Conservation (phyloP, 2,797 vertebrate genomes). For the Bryconaethiops microstoma region DNA sequence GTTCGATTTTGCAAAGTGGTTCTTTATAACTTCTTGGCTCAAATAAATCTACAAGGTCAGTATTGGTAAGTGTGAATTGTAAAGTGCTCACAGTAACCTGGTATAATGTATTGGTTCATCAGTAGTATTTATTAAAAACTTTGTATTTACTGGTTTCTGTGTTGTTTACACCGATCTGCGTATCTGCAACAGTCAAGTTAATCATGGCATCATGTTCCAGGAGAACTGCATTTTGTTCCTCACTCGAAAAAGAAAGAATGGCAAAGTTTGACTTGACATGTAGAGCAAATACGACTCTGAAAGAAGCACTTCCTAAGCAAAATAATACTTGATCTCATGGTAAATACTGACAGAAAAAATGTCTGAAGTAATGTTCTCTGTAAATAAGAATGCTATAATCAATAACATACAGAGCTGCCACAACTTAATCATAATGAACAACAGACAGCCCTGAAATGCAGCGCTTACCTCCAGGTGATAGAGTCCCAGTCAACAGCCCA, state of each 20-base stretch:
- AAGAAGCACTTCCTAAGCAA: neutral
- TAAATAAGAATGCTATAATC: constrained; percentile 22
- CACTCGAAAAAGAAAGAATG: neutral
- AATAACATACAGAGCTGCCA: constrained; percentile 24
- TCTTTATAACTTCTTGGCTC: too few species aligned
- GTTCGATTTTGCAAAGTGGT: too few species aligned
- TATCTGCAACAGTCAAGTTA: neutral
- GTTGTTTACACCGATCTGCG: too few species aligned
- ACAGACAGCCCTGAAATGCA: constrained; percentile 29
- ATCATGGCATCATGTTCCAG: neutral
- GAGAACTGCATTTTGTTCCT: neutral
- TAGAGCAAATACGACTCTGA: neutral
- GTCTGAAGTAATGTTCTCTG: constrained; percentile 8
- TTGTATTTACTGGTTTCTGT: too few species aligned
- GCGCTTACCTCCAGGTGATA: constrained; percentile 34
- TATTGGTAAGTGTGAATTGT: too few species aligned
- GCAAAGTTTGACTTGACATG: neutral
- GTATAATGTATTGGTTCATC: too few species aligned
- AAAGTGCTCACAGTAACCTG: too few species aligned
- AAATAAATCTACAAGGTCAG: too few species aligned
- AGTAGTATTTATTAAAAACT: too few species aligned
- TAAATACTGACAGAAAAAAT: constrained; percentile 23
- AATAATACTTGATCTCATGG: neutral
- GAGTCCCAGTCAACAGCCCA: constrained; percentile 43
- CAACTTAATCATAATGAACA: constrained; percentile 48